Conservation (phyloP, 2,888 invertebrate species). For the Drosophila neutralis region DNA sequence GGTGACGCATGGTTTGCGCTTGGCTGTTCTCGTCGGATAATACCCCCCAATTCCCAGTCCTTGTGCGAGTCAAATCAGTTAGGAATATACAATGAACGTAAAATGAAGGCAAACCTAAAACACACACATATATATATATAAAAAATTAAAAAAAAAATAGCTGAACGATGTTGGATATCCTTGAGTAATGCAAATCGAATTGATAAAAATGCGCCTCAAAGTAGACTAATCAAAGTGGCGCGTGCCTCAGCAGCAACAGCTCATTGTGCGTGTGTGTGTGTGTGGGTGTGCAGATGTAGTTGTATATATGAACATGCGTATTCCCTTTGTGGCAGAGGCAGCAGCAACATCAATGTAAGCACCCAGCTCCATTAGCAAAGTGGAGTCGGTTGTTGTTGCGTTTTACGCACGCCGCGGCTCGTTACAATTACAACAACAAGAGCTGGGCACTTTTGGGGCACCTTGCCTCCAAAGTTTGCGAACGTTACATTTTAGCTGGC, state of each 20-base stretch:
- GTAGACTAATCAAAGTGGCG: slow-evolving; percentile 59
- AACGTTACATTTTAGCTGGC: slow-evolving; percentile 35
- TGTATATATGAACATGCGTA: slow-evolving; percentile 51
- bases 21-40: background rate
- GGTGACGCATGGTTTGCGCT: slow-evolving; percentile 2
- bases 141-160: background rate
- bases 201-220: slow-evolving; percentile 30
- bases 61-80: slow-evolving; percentile 22
- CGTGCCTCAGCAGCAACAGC: slow-evolving; percentile 60
- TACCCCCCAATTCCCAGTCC: slow-evolving; percentile 12
- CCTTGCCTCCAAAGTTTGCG: slow-evolving; percentile 21
- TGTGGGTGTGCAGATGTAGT: slow-evolving; percentile 12
- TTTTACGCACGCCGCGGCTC: slow-evolving; percentile 63
- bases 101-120: slow-evolving; percentile 11
- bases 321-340: slow-evolving; percentile 61
- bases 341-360: slow-evolving; percentile 59
- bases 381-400: slow-evolving; percentile 36
- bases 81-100: slow-evolving; percentile 29
- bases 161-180: slow-evolving; percentile 1
- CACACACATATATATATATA: background rate
- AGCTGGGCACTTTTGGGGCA: slow-evolving; percentile 30
- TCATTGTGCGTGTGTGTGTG: slow-evolving; percentile 13
- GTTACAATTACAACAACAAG: slow-evolving; percentile 45
- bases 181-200: slow-evolving; percentile 29
- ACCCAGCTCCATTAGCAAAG: slow-evolving; percentile 66